Evolutionary conservation across 2,113 vertebrate genomes (phyloP), one percentile per base, ranked within the genome.

Genomic region (Macquaria ambigua): DNA sequence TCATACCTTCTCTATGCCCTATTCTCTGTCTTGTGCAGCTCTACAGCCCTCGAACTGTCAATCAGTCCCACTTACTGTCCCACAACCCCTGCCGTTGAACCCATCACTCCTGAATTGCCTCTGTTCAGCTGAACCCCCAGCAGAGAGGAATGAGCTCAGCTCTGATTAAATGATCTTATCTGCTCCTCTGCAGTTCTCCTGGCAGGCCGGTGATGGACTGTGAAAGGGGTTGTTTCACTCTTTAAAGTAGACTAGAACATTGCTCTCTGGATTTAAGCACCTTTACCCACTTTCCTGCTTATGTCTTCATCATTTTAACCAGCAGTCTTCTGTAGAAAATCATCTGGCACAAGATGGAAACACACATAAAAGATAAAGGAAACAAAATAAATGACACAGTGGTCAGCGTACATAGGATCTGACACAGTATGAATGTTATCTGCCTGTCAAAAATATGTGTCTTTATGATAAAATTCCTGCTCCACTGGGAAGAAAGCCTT

Each of bases 121-220:
- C 43, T 20, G 25, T 75, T 87, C 59, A 62, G 58, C 58, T 58
- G 31, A 82, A 64, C 66, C 69, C 73, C 62, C 84, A 11, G 37
- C 64, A 76, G 84, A 76, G 67, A 66, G 48, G 58, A 77, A 67
- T 16, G n/a, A 20, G 58, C 39, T 15, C 5, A 0, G 46, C 73
- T 70, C 25, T 75, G 66, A 75, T 75, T 58, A 62, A 80, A 78
- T 23, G 72, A 87, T 82, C 20, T 39, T 28, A 81, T 87, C 74
- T 78, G 1, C 56, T 67, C 68, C 70, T 61, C 50, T 79, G 64
- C 55, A 63, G 64, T 64, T 68, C 28, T 9, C 18, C 64, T 43
- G 63, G 61, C 62, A 71, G 55, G 37, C 25, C 0, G 23, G 2
- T 43, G 71, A 82, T 52, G 72, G 71, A 6, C 41, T 1, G 55